Evolutionary conservation across 2,113 vertebrate species (phyloP).

Genomic region (Lampris megalopsis): DNA sequence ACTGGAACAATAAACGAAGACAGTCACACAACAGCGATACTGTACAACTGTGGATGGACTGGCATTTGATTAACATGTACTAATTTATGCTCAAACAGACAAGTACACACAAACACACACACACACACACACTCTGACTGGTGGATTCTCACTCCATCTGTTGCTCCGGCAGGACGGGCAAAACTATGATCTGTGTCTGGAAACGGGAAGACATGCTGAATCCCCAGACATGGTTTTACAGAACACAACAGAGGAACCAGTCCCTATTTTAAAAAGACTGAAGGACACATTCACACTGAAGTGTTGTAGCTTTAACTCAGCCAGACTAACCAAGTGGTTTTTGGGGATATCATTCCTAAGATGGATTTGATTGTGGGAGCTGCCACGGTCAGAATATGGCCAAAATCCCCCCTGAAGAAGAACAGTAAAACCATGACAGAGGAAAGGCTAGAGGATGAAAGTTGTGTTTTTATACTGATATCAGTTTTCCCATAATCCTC

Average conservation of each 20-base stretch:
- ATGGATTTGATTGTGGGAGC: no score
- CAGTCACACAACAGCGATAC: slow-evolving; percentile 20
- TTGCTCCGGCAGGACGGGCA: slow-evolving; percentile 46
- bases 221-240: slow-evolving; percentile 30
- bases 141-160: slow-evolving; percentile 71
- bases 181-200: slow-evolving; percentile 55
- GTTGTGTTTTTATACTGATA: slow-evolving; percentile 57
- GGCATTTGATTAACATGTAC: slow-evolving; percentile 62
- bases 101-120: slow-evolving; percentile 33
- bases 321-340: slow-evolving; percentile 50
- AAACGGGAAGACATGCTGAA: slow-evolving; percentile 53
- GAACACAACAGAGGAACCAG: slow-evolving; percentile 34
- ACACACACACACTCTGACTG: slow-evolving; percentile 46
- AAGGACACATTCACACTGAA: slow-evolving; percentile 47
- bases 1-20: neutral
- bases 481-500: slow-evolving; percentile 48
- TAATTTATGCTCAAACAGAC: slow-evolving; percentile 64
- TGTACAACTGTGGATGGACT: slow-evolving; percentile 61
- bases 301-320: slow-evolving; percentile 67
- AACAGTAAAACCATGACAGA: slow-evolving; percentile 46
- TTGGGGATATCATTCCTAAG: slow-evolving; percentile 18
- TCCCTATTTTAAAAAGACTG: slow-evolving; percentile 7
- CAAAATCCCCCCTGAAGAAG: slow-evolving; percentile 7
- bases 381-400: slow-evolving; percentile 50
- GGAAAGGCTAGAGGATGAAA: slow-evolving; percentile 50